Base-by-base conservation (phyloP, 2,888 invertebrate genomes). In the Drosophila neotestacea region DNA sequence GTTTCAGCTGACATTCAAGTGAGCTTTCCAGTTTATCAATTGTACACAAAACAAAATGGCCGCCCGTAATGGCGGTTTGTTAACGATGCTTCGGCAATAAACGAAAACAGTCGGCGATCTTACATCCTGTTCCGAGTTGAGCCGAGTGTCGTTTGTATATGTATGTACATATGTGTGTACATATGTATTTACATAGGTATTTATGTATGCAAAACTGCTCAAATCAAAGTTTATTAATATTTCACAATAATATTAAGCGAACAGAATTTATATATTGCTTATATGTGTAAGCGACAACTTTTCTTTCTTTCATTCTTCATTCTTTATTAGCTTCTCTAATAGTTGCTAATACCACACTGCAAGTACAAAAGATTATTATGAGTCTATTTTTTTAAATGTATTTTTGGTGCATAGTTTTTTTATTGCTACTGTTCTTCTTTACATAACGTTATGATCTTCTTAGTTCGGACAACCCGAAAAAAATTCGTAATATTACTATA, bases 11-110 rank as follows among this genome's bases (percentile, higher is more conserved):
- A 32, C n/a, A 28, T 60, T 52, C 10, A 41, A n/a, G n/a, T 38
- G 39, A 44, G 44, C 47, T 51, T 47, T 55, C 13, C 38, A 34
- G 32, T 22, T 63, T 32, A 7, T 32, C 7, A 32, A 6, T 32
- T 47, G 50, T 41, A 6, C 11, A 28, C 16, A 30, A 32, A 27
- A 55, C 77, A 67, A 75, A 72, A 77, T 77, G 77, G 77, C 52
- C 47, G 10, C 38, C 7, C 46, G 39, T 42, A 50, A 74, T 72
- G 74, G 78, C 62, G 51, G 47, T 27, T 52, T 46, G 38, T 28
- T 13, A 28, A 36, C n/a, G 47, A n/a, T 11, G 16, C 55, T 64
- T 76, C 65, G 73, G 59, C 52, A 34, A 63, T 34, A 62, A 38
- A 44, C 73, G 51, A 75, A 77, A 36, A 6, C 47, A 38, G 4